A percentile compares a stretch with the other conserved stretches of the same genome.
These are phyloP conservation scores for Hartigia nigra DNA, from an alignment of 2,888 invertebrate species.

Conservation along the genomic window DNA sequence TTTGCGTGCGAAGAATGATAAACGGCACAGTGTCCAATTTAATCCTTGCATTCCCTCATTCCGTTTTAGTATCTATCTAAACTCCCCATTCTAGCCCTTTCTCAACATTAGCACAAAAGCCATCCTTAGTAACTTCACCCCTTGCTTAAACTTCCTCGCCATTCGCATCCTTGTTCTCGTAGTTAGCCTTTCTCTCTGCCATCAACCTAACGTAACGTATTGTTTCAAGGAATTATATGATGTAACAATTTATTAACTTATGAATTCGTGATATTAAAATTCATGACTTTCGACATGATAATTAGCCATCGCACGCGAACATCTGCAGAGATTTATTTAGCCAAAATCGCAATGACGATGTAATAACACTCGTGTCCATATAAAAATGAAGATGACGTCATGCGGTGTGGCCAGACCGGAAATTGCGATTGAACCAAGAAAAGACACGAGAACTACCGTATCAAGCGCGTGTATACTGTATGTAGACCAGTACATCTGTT, in stretches of 20 bases:
- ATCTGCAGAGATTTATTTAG: not conserved
- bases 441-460: not conserved
- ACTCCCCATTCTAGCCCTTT: slow-evolving; percentile 14
- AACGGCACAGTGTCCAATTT: slow-evolving; percentile 41
- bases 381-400: not conserved
- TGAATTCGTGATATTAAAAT: slow-evolving; percentile 41
- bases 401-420: not conserved
- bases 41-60: slow-evolving; percentile 42
- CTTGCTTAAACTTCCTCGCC: slow-evolving; percentile 30
- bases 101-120: slow-evolving; percentile 44
- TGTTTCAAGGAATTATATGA: slow-evolving; percentile 48
- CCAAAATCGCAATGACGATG: not conserved
- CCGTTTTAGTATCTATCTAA: slow-evolving; percentile 15
- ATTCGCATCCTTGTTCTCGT: not conserved
- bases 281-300: slow-evolving; percentile 32
- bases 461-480: not conserved
- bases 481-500: not conserved
- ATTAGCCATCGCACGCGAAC: slow-evolving; percentile 23
- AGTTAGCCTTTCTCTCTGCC: slow-evolving; percentile 8
- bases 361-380: not conserved
- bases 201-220: slow-evolving; percentile 35
- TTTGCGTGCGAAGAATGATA: slow-evolving; percentile 40
- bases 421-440: not conserved
- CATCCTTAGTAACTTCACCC: slow-evolving; percentile 54
- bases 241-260: slow-evolving; percentile 33